Percentiles rank a stretch among this genome's conserved stretches.
phyloP scores from a whole-genome alignment of 2,888 invertebrate species.

The Lathronympha strigana region DNA sequence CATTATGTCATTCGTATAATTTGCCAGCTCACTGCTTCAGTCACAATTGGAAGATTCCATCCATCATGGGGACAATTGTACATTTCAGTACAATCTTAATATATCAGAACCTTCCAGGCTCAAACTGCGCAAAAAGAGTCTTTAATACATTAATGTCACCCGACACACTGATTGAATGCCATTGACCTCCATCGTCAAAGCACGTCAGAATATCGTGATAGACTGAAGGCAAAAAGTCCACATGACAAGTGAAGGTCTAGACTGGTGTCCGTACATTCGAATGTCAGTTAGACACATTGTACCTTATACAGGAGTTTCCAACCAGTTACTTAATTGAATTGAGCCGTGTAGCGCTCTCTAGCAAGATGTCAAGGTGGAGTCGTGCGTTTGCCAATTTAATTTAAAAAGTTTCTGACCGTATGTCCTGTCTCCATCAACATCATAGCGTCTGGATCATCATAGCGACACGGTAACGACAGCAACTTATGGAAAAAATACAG shows the following conservation, averaged over 20 bases:
- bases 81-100: neutral
- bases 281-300: conserved; percentile 5
- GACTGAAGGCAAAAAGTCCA: conserved; percentile 26
- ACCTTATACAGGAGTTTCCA: neutral
- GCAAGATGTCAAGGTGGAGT: too few relatives aligned
- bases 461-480: too few relatives aligned
- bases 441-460: too few relatives aligned
- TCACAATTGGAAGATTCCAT: conserved; percentile 12
- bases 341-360: too few relatives aligned
- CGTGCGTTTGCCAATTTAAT: too few relatives aligned
- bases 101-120: neutral
- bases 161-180: conserved; percentile 30
- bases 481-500: too few relatives aligned
- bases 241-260: conserved; percentile 30
- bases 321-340: too few relatives aligned
- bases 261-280: conserved; percentile 5
- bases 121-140: conserved; percentile 22
- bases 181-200: conserved; percentile 31
- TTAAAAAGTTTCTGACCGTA: too few relatives aligned
- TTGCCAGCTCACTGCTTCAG: conserved; percentile 5
- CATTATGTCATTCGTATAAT: conserved; percentile 33
- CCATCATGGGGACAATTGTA: neutral
- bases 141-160: conserved; percentile 19
- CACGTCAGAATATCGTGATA: conserved; percentile 33
- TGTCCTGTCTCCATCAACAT: too few relatives aligned